phyloP scores from a whole-genome alignment of 2,113 vertebrate genomes.

The Ictidomys tridecemlineatus region DNA sequence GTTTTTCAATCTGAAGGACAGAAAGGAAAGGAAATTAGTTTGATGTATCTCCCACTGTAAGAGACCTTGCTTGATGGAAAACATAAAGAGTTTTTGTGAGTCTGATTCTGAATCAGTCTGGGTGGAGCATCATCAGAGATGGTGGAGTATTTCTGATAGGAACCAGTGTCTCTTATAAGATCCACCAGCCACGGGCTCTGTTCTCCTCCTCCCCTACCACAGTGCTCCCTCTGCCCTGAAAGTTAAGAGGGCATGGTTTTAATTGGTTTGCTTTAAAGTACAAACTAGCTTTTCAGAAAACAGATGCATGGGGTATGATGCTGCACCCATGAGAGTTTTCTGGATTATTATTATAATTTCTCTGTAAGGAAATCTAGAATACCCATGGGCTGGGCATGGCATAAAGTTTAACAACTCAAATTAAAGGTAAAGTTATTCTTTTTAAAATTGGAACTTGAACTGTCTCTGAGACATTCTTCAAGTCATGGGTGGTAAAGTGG shows the following conservation, averaged over 20 bases:
- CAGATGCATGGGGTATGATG: neutral
- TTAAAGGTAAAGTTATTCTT: neutral
- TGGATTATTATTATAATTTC: neutral
- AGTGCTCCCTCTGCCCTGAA: neutral
- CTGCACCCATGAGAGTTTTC: neutral
- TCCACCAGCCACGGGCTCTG: fast-evolving
- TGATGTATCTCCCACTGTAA: neutral
- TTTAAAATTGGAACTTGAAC: neutral
- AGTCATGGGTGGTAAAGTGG: neutral
- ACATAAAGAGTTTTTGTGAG: neutral
- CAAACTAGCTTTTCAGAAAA: neutral
- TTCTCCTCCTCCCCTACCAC: no score
- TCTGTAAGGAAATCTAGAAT: neutral
- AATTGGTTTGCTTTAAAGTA: neutral
- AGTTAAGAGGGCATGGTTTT: neutral
- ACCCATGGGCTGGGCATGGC: neutral
- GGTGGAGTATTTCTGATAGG: neutral
- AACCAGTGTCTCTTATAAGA: neutral
- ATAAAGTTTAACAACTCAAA: neutral
- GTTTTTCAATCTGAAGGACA: conserved; percentile 88
- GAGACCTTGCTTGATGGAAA: neutral
- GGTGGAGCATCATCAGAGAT: neutral
- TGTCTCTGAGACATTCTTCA: neutral
- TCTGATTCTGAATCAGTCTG: neutral
- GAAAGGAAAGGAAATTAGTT: conserved; percentile 7